Evolutionary conservation across 2,888 invertebrate species (phyloP), one percentile per base, ranked within the genome.

Genomic region (Quadriops clusia): DNA sequence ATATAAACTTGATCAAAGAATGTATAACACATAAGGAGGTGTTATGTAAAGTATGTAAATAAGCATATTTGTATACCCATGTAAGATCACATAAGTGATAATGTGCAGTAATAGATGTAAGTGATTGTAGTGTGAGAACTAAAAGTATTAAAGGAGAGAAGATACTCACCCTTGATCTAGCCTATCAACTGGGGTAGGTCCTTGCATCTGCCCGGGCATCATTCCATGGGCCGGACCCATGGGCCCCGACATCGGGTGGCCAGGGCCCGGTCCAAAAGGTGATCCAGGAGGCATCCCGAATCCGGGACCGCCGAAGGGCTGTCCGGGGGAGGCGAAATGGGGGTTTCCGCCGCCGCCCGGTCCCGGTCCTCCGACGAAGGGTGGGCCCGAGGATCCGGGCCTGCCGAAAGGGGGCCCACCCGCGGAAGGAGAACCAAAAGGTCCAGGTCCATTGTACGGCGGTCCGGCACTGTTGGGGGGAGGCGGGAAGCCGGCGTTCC

Each of bases 111-210:
- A n/a, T n/a, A n/a, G n/a, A n/a, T n/a, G n/a, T n/a, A n/a, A n/a
- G n/a, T n/a, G n/a, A n/a, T n/a, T n/a, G n/a, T n/a, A n/a, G n/a
- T n/a, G n/a, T n/a, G n/a, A n/a, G n/a, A n/a, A n/a, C n/a, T n/a
- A n/a, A n/a, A n/a, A n/a, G n/a, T n/a, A n/a, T 29, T 12, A 24
- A 32, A 33, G 33, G 23, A 26, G 21, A 24, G 16, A 28, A 24
- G 30, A 27, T 48, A 70, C 74, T 74, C 50, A 76, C 70, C 78
- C 78, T 62, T 77, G 79, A 57, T 80, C 84, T 60, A 70, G 77
- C 64, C 83, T 71, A 61, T 83, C 83, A 50, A 85, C 82, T 50
- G 84, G 82, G 49, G 82, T 83, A 39, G 83, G 79, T 40, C 76
- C 77, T 29, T 56, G 54, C 68, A 77, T 72, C 56, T 70, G 72